Evolutionary conservation across 2,888 invertebrate species (phyloP).

Genomic region (Spisula solida): DNA sequence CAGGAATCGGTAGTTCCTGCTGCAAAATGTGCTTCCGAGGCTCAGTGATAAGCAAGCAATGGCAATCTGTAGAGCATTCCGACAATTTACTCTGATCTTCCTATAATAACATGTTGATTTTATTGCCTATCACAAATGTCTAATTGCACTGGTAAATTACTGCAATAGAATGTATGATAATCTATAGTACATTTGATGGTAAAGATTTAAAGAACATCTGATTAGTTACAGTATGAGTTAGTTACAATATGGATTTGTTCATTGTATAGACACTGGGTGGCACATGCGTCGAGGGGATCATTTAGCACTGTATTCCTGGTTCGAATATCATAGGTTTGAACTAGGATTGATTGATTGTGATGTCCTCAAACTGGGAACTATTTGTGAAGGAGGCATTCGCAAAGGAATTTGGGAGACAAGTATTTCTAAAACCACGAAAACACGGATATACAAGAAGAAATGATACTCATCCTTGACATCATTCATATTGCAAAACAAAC

Average conservation of each 20-base stretch:
- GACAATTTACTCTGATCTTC: constrained; percentile 10
- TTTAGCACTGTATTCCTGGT: no score
- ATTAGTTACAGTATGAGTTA: neutral
- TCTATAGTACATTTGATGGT: neutral
- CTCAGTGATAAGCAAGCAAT: neutral
- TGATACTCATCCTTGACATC: no score
- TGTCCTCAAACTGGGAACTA: no score
- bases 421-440: no score
- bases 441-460: no score
- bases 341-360: no score
- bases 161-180: neutral
- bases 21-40: neutral
- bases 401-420: no score
- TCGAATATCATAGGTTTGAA: no score
- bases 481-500: no score
- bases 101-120: constrained; percentile 16
- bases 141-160: neutral
- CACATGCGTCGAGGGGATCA: no score
- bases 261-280: neutral
- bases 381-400: no score
- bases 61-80: neutral
- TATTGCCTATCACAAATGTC: neutral
- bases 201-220: neutral
- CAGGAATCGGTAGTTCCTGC: neutral
- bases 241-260: neutral